Evolutionary conservation across 2,113 vertebrate species (phyloP).

Genomic region (Sinosuthora webbiana): DNA sequence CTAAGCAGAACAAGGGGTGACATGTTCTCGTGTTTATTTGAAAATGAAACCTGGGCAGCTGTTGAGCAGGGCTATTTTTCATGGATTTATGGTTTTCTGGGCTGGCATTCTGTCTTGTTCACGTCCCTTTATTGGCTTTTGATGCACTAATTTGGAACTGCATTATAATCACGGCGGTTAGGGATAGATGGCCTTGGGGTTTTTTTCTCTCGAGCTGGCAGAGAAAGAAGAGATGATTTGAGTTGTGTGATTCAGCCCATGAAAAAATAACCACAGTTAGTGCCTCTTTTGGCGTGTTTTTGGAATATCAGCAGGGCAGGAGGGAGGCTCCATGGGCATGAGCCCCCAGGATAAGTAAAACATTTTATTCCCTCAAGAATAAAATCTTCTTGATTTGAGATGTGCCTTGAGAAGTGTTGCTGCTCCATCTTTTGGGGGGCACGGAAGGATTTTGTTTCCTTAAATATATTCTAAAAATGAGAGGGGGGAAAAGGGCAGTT

Average conservation of each 20-base stretch:
- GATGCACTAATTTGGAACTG: not conserved
- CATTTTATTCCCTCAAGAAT: not conserved
- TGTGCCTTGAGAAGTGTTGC: not conserved
- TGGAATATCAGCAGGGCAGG: not conserved
- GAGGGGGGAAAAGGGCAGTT: fast-evolving
- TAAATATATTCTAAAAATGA: not conserved
- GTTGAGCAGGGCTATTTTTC: not conserved
- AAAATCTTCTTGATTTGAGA: no score
- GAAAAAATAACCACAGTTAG: not conserved
- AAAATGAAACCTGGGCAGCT: not conserved
- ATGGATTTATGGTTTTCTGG: not conserved
- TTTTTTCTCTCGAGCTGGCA: not conserved
- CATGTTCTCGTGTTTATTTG: not conserved
- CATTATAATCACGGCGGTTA: not conserved
- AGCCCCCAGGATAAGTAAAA: not conserved
- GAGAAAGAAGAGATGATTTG: not conserved
- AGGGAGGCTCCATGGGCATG: not conserved
- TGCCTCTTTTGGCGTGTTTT: not conserved
- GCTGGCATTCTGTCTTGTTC: not conserved
- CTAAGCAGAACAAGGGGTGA: not conserved
- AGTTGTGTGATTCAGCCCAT: not conserved
- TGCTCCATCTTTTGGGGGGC: not conserved
- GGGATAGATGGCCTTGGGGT: not conserved
- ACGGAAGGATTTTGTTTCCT: not conserved
- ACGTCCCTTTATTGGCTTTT: not conserved